Evolutionary conservation across 2,888 invertebrate genomes (phyloP), one percentile per base, ranked within the genome.

Genomic region (Muschampia staudingeri): DNA sequence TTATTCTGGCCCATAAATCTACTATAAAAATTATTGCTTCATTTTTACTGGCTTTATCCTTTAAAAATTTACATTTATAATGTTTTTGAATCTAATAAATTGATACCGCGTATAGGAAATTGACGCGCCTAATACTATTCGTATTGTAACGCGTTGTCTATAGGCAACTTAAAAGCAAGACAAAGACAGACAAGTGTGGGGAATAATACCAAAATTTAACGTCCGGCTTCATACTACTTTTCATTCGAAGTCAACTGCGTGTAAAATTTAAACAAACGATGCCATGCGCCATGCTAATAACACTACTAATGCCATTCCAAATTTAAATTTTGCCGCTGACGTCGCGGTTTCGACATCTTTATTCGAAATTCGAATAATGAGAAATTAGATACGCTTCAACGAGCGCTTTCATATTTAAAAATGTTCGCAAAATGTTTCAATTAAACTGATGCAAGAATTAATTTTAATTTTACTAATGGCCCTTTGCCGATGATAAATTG

Each of bases 241-340:
- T 86, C 90, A 95, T 96, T 95, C 93, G 93, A 88, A 96, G 83
- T 95, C 95, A 96, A 96, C 95, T 93, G 96, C 95, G 96, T 96
- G 95, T 91, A 90, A 94, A 96, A 97, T 96, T 96, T 92, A 94
- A 94, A 96, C 95, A 95, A 96, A 96, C 95, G 96, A 92, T 94
- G 91, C 87, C 85, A 86, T 84, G 87, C 90, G 92, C 25, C 1
- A 25, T 25, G 25, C 25, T 25, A 25, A 94, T 92, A 88, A 85
- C 86, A 87, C 93, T 93, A 87, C 90, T 92, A 92, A 94, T 92
- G 88, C 85, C 86, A 87, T 93, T 93, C 91, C 83, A 91, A 94
- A 95, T 95, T 94, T 92, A 91, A 93, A 94, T 94, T 93, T 92
- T 85, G 88, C 89, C 91, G 89, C 92, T 92, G 91, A 92, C 91